Percentiles rank a stretch among this genome's conserved stretches.
Evolutionary conservation across 2,888 invertebrate species (phyloP).

Genomic region (Sericinus montela): DNA sequence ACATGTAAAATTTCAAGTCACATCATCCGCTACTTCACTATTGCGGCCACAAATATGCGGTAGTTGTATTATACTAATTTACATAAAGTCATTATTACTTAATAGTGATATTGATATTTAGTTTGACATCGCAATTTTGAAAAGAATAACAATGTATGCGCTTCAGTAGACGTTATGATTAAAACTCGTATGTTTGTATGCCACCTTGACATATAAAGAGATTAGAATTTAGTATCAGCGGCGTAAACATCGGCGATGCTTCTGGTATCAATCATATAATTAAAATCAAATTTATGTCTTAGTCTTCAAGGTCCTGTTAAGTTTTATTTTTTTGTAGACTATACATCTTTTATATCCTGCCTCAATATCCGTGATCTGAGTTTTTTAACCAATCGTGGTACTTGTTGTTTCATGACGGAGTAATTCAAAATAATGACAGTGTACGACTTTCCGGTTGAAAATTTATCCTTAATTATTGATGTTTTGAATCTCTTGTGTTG

Average conservation of each 20-base stretch:
- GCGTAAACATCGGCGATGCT: neutral
- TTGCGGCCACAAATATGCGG: too few species aligned
- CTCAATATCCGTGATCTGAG: neutral
- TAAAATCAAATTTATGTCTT: constrained; percentile 3
- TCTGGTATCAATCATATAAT: constrained; percentile 4
- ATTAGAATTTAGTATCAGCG: neutral
- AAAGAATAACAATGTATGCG: neutral
- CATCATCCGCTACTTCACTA: too few species aligned
- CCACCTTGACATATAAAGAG: constrained; percentile 13
- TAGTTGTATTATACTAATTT: too few species aligned
- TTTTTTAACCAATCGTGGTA: neutral
- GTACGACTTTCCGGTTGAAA: too few species aligned
- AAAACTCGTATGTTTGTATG: neutral
- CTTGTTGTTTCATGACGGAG: neutral
- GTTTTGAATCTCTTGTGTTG: too few species aligned
- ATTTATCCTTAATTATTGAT: too few species aligned
- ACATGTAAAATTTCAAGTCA: too few species aligned
- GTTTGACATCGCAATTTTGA: too few species aligned
- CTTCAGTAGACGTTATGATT: neutral
- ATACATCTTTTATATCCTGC: neutral
- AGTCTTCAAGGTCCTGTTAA: neutral
- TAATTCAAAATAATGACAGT: too few species aligned
- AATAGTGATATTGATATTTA: too few species aligned
- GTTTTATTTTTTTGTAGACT: neutral
- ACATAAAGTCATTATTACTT: too few species aligned